Conservation (phyloP, 53 echinoderm and acorn worm genomes). For the Pentamera pediparva region DNA sequence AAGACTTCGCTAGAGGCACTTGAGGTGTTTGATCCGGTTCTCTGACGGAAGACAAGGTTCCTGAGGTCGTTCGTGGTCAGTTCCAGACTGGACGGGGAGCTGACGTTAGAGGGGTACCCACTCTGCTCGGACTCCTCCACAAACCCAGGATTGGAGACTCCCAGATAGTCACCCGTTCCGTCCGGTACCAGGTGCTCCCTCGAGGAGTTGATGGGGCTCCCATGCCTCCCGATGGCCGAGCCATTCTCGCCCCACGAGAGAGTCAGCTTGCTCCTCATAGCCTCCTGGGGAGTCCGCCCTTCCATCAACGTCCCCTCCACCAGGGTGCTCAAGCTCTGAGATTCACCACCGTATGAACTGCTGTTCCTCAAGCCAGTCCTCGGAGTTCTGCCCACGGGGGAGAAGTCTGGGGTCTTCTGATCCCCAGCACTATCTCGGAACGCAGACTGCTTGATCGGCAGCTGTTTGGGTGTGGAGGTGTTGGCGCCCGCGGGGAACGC, state of each 20-base stretch:
- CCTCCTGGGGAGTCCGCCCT: not conserved
- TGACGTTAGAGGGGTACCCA: conserved; percentile 42
- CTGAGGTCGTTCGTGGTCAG: conserved; percentile 23
- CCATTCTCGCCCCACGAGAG: conserved; percentile 8
- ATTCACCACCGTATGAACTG: no score
- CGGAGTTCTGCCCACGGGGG: conserved; percentile 48
- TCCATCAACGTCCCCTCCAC: not conserved
- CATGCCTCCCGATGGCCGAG: conserved; percentile 7
- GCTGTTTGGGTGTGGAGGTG: not conserved
- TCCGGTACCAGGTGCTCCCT: conserved; percentile 56
- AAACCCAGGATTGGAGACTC: conserved; percentile 76
- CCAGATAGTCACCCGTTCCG: conserved; percentile 42
- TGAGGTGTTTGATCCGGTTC: conserved; percentile 27
- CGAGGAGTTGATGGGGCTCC: conserved; percentile 44
- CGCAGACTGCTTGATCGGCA: not conserved
- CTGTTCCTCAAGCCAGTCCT: no score
- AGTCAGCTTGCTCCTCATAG: not conserved
- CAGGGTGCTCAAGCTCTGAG: not conserved
- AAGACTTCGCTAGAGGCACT: conserved; percentile 30
- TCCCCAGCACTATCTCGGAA: not conserved
- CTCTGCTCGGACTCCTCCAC: conserved; percentile 69
- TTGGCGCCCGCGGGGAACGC: not conserved
- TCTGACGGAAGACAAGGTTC: conserved; percentile 27
- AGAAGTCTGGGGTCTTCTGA: conserved; percentile 25
- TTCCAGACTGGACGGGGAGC: conserved; percentile 26